Conservation (phyloP, 2,888 invertebrate species). For the Sinelater perroti region DNA sequence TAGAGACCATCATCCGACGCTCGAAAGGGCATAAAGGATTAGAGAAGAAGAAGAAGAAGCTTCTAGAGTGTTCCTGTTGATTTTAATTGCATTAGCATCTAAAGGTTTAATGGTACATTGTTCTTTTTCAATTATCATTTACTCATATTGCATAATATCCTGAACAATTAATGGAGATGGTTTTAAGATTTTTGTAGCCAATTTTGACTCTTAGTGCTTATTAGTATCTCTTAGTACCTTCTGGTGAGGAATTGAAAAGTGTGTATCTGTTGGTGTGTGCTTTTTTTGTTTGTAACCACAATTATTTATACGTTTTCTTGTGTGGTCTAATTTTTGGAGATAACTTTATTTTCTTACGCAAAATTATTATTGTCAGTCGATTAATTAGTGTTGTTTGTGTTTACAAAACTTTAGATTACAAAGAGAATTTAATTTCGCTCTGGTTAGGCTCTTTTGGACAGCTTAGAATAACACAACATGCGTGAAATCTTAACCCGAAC, state of each 20-base stretch:
- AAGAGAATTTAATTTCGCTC: too few species aligned
- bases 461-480: too few species aligned
- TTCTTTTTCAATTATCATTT: neutral
- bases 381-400: neutral
- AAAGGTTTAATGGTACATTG: neutral
- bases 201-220: neutral
- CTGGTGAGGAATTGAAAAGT: neutral
- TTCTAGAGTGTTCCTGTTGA: neutral
- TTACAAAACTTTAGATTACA: too few species aligned
- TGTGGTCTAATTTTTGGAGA: neutral
- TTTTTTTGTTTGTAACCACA: neutral
- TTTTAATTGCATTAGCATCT: neutral
- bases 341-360: neutral
- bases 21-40: too few species aligned
- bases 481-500: too few species aligned
- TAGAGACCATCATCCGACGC: too few species aligned
- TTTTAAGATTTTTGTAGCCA: neutral
- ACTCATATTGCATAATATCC: neutral
- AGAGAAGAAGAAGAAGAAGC: too few species aligned
- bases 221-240: neutral
- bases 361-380: neutral
- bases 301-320: neutral
- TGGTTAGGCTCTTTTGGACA: too few species aligned
- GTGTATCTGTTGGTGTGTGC: neutral
- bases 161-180: neutral